Evolutionary conservation across 2,797 vertebrate species (phyloP), one percentile per base, ranked within the genome.

Genomic region (Cheirogaleus major): DNA sequence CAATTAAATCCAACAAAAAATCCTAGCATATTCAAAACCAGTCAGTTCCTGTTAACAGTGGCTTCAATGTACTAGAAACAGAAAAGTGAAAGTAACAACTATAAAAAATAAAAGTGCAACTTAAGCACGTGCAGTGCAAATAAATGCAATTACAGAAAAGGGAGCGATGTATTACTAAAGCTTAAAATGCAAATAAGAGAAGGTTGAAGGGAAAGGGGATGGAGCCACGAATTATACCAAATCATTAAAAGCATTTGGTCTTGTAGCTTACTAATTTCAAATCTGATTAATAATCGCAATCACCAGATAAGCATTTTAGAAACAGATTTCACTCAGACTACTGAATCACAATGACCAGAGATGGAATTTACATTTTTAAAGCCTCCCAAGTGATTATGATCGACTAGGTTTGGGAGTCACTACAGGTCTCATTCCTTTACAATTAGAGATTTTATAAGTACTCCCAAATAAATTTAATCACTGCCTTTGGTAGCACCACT

Each of bases 1-100:
- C 80, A 85, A 67, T 25, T 25, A 52, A 82, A 92, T 43, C 5
- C 69, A 94, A 75, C 35, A 79, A 80, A 61, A 96, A 89, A 55
- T 75, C 0, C 27, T 59, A 80, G 17, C n/a, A 89, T 59, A 87
- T 38, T 90, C n/a, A 78, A 50, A 86, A 70, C 30, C 59, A 89
- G 35, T 10, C 89, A 89, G 17, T 55, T 88, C 67, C 38, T 55
- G 7, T 79, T 70, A 88, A 83, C 70, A 79, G 32, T 91, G 12
- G 38, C 7, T 87, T 93, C 80, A 83, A 84, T 38, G 38, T 70
- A 83, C 11, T 41, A 20, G 41, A 73, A 84, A 67, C 20, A 85
- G 63, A 65, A 88, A 80, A 65, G 13, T 76, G 45, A 88, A 65
- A 96, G 79, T 57, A 41, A 17, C 32, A 85, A 79, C 25, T 50